Conservation (phyloP, 2,797 vertebrate species). For the Takifugu ocellatus region DNA sequence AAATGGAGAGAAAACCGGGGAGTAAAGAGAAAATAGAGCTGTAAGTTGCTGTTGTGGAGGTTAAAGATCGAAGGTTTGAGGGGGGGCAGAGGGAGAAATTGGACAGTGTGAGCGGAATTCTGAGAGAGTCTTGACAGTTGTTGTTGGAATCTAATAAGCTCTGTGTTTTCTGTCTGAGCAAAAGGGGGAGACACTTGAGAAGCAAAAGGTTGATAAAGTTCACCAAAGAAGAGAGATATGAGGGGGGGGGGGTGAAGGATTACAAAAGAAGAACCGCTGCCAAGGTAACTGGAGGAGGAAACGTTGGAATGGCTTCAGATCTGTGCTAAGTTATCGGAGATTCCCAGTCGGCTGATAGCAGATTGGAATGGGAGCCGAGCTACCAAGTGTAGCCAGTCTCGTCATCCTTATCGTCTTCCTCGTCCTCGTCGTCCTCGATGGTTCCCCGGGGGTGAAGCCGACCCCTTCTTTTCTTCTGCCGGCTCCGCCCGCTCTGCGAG, state of each 20-base stretch:
- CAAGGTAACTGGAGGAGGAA: conserved; percentile 61
- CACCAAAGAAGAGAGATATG: conserved; percentile 34
- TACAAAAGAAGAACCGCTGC: conserved; percentile 52
- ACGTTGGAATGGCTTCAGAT: conserved; percentile 81
- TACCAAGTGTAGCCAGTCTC: conserved; percentile 96
- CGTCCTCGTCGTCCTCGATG: conserved; percentile 92
- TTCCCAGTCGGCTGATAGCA: conserved; percentile 75
- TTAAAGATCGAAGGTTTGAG: conserved; percentile 25
- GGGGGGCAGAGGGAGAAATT: conserved; percentile 30
- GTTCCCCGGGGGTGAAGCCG: conserved; percentile 83
- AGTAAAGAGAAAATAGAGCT: conserved; percentile 25
- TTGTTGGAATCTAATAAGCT: conserved; percentile 47
- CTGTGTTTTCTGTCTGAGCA: conserved; percentile 45
- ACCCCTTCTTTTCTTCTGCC: conserved; percentile 84
- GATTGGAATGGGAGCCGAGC: conserved; percentile 69
- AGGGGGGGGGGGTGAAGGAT: conserved; percentile 32
- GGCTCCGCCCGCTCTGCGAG: conserved; percentile 64
- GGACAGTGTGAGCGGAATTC: conserved; percentile 39
- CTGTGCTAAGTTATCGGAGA: conserved; percentile 81
- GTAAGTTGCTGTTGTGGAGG: conserved; percentile 27
- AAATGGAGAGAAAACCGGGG: conserved; percentile 1
- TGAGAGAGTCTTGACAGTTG: conserved; percentile 35
- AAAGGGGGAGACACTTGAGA: conserved; percentile 29
- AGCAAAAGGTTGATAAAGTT: conserved; percentile 43
- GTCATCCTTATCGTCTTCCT: conserved; percentile 92